These are phyloP conservation scores for Entosphenus tridentatus DNA, from an alignment of 2,113 vertebrate species.

Conservation along the genomic window DNA sequence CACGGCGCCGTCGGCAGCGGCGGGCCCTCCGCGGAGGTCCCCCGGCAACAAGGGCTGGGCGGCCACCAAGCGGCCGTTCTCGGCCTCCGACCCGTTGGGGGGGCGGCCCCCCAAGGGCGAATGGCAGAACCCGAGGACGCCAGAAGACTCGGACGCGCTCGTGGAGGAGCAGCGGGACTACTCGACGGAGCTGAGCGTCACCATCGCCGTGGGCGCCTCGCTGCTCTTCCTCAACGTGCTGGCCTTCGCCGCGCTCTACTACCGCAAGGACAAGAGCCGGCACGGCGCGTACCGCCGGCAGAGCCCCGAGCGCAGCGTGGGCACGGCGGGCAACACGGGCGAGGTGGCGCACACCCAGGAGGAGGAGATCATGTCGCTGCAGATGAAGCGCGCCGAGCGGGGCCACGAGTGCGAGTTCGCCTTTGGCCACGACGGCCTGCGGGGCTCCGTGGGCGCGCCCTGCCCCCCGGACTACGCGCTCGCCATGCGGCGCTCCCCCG, in stretches of 20 bases:
- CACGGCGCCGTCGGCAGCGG: conserved; percentile 61
- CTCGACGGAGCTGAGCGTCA: conserved; percentile 91
- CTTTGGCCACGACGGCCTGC: conserved; percentile 20
- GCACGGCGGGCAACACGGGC: conserved; percentile 11
- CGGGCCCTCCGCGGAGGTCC: conserved; percentile 28
- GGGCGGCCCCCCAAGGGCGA: too few relatives aligned
- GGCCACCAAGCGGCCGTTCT: conserved; percentile 65
- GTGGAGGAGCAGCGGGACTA: conserved; percentile 86
- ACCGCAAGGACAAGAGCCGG: conserved; percentile 88
- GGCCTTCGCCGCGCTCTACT: conserved; percentile 88
- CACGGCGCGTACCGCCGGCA: conserved; percentile 25
- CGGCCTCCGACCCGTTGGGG: conserved; percentile 23
- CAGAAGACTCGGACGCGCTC: conserved; percentile 13
- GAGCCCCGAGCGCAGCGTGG: conserved; percentile 24
- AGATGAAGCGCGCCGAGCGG: conserved; percentile 70
- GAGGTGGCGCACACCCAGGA: conserved; percentile 29
- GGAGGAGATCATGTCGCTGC: conserved; percentile 68
- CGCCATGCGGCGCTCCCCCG: conserved; percentile 30
- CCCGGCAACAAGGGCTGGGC: conserved; percentile 60
- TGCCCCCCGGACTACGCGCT: conserved; percentile 2
- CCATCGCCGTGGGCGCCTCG: conserved; percentile 83
- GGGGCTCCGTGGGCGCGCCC: conserved; percentile 31
- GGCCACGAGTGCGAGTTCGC: conserved; percentile 70
- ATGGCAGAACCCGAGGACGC: too few relatives aligned
- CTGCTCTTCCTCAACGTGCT: conserved; percentile 89